Conservation (phyloP, 2,113 vertebrate genomes). For the Limanda limanda region DNA sequence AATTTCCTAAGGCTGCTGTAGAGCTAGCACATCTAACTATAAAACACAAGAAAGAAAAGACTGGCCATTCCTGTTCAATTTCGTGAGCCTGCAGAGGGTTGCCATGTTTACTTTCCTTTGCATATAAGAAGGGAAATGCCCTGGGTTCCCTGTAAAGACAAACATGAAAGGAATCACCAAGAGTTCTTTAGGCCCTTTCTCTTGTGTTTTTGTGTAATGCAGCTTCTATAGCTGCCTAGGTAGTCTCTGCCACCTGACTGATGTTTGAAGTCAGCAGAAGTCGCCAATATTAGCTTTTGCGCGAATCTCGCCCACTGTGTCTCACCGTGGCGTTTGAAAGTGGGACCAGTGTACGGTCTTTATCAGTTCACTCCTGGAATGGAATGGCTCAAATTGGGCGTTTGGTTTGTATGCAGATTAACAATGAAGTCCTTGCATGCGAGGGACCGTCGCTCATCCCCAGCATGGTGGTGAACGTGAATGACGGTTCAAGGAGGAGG, state of each 20-base stretch:
- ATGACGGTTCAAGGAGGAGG: constrained; percentile 44
- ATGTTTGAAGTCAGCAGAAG: constrained; percentile 75
- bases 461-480: constrained; percentile 45
- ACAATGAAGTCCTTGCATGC: constrained; percentile 45
- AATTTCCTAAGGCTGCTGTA: constrained; percentile 27
- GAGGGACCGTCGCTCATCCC: constrained; percentile 30
- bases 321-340: constrained; percentile 69
- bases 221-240: constrained; percentile 62
- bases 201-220: constrained; percentile 67
- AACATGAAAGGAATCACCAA: constrained; percentile 74
- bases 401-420: constrained; percentile 53
- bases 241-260: constrained; percentile 71
- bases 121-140: constrained; percentile 64
- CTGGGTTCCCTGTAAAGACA: constrained; percentile 67
- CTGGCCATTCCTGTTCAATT: constrained; percentile 60
- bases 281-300: constrained; percentile 77
- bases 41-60: constrained; percentile 62
- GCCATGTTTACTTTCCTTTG: constrained; percentile 68
- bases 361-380: constrained; percentile 64
- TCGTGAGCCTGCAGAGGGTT: constrained; percentile 62
- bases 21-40: constrained; percentile 59
- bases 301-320: constrained; percentile 67
- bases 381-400: constrained; percentile 66
- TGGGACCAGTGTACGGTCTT: constrained; percentile 62
- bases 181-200: constrained; percentile 72